A percentile compares a stretch with the other conserved stretches of the same genome.
These are phyloP conservation scores for Esox masquinongy DNA, from an alignment of 2,797 vertebrate genomes.

Conservation along the genomic window DNA sequence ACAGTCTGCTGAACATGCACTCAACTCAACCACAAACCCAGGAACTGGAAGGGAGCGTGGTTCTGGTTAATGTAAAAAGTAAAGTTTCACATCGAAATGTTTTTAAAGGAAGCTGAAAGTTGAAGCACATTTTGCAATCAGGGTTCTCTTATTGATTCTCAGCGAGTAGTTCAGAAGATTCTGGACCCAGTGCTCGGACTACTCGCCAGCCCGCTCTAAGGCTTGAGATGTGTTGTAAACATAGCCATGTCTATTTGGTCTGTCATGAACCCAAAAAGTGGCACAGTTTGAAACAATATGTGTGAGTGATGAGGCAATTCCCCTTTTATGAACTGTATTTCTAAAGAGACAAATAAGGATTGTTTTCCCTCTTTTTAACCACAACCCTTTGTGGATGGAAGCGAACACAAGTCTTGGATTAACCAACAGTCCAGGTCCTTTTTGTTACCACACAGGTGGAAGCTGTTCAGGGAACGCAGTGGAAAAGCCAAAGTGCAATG, in stretches of 20 bases:
- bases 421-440: background rate
- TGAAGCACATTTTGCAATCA: background rate
- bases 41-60: background rate
- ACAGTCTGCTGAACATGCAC: background rate
- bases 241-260: background rate
- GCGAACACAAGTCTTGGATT: background rate
- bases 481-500: slow-evolving; percentile 54
- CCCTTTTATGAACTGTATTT: background rate
- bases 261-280: background rate
- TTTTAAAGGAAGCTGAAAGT: background rate
- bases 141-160: background rate
- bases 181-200: background rate
- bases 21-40: background rate
- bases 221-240: background rate
- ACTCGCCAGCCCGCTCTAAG: background rate
- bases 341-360: no score
- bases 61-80: background rate
- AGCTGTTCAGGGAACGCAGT: slow-evolving; percentile 39
- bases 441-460: slow-evolving; percentile 30
- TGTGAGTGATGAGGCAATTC: background rate
- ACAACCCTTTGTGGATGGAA: background rate
- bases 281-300: background rate
- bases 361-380: background rate
- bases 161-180: background rate
- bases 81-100: background rate